Evolutionary conservation across 1,140 invertebrate genomes (phyloP).

Genomic region (Cyrtorhinus lividipennis): DNA sequence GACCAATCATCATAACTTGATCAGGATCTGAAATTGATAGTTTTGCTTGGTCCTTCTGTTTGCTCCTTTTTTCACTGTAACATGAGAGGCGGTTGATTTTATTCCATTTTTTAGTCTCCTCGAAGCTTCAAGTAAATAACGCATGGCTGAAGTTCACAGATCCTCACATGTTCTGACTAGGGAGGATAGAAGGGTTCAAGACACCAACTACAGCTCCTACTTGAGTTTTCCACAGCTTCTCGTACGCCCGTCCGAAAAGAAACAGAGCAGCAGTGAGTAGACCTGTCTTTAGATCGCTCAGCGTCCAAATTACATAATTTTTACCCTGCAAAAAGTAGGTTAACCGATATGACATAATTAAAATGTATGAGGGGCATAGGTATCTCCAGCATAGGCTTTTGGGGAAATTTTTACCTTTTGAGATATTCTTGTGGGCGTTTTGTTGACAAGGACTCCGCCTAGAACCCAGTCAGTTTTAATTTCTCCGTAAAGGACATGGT

Average conservation of each 20-base stretch:
- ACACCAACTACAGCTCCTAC: conserved; percentile 67
- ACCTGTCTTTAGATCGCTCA: conserved; percentile 66
- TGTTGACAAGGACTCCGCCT: conserved; percentile 67
- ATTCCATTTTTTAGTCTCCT: no score
- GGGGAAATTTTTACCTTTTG: conserved; percentile 42
- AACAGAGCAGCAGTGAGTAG: conserved; percentile 65
- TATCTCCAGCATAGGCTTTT: no score
- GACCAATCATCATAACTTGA: conserved; percentile 67
- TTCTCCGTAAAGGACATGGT: conserved; percentile 41
- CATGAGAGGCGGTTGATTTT: no score
- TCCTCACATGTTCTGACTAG: conserved; percentile 14
- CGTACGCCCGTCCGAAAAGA: conserved; percentile 67
- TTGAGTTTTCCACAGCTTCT: conserved; percentile 66
- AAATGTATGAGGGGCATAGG: no score
- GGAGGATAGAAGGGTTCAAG: conserved; percentile 52
- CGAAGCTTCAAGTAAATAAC: no score
- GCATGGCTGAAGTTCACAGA: no score
- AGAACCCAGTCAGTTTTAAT: conserved; percentile 72
- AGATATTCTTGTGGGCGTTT: conserved; percentile 54
- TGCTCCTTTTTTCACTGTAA: conserved; percentile 22
- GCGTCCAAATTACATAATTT: conserved; percentile 69
- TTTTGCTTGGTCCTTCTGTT: conserved; percentile 43
- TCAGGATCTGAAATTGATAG: conserved; percentile 55
- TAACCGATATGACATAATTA: background rate
- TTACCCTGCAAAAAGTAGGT: conserved; percentile 36